Base-by-base conservation (phyloP, 2,113 vertebrate genomes). In the Paratilapia polleni region DNA sequence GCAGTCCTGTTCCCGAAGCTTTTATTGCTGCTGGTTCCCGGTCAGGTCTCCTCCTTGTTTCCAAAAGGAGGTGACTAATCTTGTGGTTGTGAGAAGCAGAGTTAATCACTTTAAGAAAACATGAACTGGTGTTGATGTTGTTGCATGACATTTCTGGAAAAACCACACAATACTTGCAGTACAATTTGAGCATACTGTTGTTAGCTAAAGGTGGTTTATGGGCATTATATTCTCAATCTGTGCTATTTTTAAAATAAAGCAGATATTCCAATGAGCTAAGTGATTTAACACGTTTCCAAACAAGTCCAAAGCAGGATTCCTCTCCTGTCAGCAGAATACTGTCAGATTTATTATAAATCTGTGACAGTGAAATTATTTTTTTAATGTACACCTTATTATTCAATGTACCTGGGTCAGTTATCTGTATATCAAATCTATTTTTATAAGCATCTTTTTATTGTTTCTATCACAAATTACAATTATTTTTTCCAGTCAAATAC, bases 1-100 rank as follows among this genome's bases (percentile, higher is more conserved):
- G 73, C 17, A 2, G 56, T 82, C 91, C 78, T 88, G 86, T 84
- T 87, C 19, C 54, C 77, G 68, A 81, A 43, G 52, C 19, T 92
- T 94, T 91, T 84, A 89, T 82, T 78, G 81, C 79, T 56, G 38
- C 73, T 22, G 54, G 9, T 94, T 93, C 87, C 89, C 85, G 80
- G 26, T 89, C 83, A 70, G 82, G 41, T 26, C 54, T 57, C 76
- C 81, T 77, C 81, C 77, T 86, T 8, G 64, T 86, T 89, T 89
- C 90, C 75, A 73, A 86, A 81, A 90, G 61, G 77, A 57, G 82
- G 41, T 84, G 85, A 92, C 79, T 89, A 58, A 88, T 87, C 78
- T 31, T 82, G 78, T 38, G 61, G 64, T 87, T 62, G 20, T n/a
- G 63, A 83, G 77, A 81, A 84, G 64, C 74, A 2, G 9, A 70